phyloP scores from a whole-genome alignment of 2,888 invertebrate species.

The Leucophenga montana region DNA sequence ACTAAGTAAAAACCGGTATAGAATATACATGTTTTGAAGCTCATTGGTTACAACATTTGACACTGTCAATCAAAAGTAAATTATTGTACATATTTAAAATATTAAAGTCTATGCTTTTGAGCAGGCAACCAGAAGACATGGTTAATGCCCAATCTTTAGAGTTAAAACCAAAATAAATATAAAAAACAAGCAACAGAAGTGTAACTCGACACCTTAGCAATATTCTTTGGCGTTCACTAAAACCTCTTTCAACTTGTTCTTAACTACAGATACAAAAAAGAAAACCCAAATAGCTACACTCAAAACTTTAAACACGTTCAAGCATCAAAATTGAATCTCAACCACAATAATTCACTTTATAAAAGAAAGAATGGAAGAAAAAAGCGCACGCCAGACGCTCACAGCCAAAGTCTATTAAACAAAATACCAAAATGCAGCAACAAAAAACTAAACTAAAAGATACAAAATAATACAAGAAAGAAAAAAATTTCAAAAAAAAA shows the following conservation, averaged over 20 bases:
- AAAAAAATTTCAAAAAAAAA: constrained; percentile 46
- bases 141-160: neutral
- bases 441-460: neutral
- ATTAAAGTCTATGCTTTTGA: too few relatives aligned
- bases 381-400: constrained; percentile 59
- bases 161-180: constrained; percentile 33
- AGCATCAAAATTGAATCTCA: constrained; percentile 10
- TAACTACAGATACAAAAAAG: neutral
- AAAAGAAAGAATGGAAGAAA: constrained; percentile 12
- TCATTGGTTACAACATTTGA: too few relatives aligned
- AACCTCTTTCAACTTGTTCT: neutral
- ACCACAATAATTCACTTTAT: constrained; percentile 46
- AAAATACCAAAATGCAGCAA: constrained; percentile 39
- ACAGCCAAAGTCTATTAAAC: constrained; percentile 56
- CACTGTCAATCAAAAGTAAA: too few relatives aligned
- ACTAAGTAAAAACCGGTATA: too few relatives aligned
- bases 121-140: neutral
- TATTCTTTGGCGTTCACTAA: neutral
- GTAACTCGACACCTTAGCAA: neutral
- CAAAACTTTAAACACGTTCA: neutral
- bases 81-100: too few relatives aligned
- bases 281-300: constrained; percentile 3
- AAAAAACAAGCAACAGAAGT: constrained; percentile 25
- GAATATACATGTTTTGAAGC: too few relatives aligned
- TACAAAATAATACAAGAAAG: neutral